A percentile compares a stretch with the other conserved stretches of the same genome.
phyloP scores from a whole-genome alignment of 2,797 vertebrate species.

The Amblyraja radiata region DNA sequence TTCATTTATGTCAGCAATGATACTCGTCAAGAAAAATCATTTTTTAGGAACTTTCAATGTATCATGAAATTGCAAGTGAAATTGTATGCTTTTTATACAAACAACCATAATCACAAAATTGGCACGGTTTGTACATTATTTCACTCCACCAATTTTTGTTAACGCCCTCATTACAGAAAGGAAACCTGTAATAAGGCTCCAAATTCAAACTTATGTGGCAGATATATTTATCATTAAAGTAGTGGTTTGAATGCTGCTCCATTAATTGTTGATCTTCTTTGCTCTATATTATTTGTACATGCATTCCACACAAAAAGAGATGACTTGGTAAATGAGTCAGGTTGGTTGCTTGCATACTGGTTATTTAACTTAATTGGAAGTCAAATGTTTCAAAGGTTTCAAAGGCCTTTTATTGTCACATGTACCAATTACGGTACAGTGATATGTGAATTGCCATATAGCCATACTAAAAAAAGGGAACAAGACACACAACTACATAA shows the following conservation, averaged over 20 bases:
- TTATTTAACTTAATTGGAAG: background rate
- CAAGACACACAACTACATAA: too few species aligned
- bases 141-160: background rate
- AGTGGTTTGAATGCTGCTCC: background rate
- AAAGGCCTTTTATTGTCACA: too few species aligned
- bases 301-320: background rate
- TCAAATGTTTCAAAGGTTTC: background rate
- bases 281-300: background rate
- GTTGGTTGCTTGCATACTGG: background rate
- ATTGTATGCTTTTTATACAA: slow-evolving; percentile 25
- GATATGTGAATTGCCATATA: too few species aligned
- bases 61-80: slow-evolving; percentile 24
- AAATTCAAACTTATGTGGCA: background rate
- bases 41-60: background rate
- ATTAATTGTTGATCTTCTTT: background rate
- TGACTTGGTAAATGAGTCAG: background rate
- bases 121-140: background rate
- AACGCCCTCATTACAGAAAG: background rate
- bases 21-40: slow-evolving; percentile 33
- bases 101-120: background rate
- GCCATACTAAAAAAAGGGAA: too few species aligned
- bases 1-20: slow-evolving; percentile 36
- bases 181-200: background rate
- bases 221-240: background rate
- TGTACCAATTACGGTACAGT: too few species aligned